Conservation (phyloP, 2,113 vertebrate genomes). For the Muntiacus muntjak region DNA sequence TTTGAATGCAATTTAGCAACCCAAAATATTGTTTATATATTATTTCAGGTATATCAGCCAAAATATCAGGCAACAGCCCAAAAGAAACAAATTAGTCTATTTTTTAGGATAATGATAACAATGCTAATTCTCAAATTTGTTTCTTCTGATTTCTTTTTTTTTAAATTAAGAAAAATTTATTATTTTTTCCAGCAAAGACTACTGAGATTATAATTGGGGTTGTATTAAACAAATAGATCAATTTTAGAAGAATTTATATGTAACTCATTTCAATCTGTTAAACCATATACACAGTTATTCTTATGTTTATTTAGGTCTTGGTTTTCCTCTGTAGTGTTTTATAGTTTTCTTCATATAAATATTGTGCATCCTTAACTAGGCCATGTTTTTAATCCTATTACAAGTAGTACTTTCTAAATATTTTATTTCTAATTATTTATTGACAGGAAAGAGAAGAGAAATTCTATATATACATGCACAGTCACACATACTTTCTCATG, state of each 20-base stretch:
- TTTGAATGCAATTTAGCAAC: neutral
- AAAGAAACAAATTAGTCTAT: neutral
- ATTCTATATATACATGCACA: neutral
- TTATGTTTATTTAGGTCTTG: neutral
- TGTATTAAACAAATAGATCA: neutral
- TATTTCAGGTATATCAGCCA: neutral
- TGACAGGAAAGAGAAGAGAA: neutral
- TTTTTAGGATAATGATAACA: neutral
- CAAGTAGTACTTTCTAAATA: neutral
- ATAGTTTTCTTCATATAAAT: neutral
- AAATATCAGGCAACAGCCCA: neutral
- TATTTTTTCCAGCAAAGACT: neutral
- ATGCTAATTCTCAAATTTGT: neutral
- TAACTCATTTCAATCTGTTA: neutral
- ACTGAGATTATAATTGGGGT: neutral
- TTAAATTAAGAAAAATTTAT: neutral
- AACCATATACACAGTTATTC: neutral
- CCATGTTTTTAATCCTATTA: neutral
- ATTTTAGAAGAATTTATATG: neutral
- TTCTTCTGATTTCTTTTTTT: neutral
- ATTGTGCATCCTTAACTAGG: neutral
- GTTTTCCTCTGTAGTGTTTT: neutral
- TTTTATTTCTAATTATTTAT: neutral
- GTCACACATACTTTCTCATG: neutral
- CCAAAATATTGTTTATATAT: neutral